phyloP scores from a whole-genome alignment of 2,888 invertebrate species.

The Habrosyne pyritoides region DNA sequence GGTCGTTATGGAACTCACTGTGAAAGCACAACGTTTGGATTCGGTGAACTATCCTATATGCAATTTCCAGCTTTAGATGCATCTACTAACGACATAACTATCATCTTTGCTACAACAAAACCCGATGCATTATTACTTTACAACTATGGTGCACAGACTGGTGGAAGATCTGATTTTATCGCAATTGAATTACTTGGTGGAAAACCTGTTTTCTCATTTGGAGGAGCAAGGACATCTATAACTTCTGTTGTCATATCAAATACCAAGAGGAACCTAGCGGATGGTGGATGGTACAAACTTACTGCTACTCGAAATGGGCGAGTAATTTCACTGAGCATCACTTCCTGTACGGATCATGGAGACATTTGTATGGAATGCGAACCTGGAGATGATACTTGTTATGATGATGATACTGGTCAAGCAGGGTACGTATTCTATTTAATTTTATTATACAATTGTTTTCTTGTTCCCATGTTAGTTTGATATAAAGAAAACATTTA shows the following conservation, averaged over 20 bases:
- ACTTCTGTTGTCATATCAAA: slow-evolving; percentile 89
- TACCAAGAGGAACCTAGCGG: slow-evolving; percentile 86
- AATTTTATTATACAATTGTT: background rate
- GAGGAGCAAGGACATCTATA: slow-evolving; percentile 94
- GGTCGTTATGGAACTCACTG: slow-evolving; percentile 96
- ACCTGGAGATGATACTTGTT: slow-evolving; percentile 92
- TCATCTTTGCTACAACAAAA: slow-evolving; percentile 95
- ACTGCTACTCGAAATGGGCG: slow-evolving; percentile 95
- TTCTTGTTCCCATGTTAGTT: too few relatives aligned
- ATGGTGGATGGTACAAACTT: slow-evolving; percentile 96
- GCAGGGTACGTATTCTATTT: slow-evolving; percentile 88
- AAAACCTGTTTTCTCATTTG: slow-evolving; percentile 94
- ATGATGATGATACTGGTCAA: slow-evolving; percentile 93
- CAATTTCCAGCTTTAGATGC: slow-evolving; percentile 93
- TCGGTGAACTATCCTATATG: slow-evolving; percentile 95
- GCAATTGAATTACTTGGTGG: slow-evolving; percentile 95
- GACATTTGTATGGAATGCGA: slow-evolving; percentile 93
- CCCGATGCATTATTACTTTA: slow-evolving; percentile 94
- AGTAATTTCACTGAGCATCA: slow-evolving; percentile 92
- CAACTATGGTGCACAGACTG: slow-evolving; percentile 94
- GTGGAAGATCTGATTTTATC: slow-evolving; percentile 95
- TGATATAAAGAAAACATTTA: background rate
- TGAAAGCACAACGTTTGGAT: slow-evolving; percentile 95
- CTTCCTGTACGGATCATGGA: slow-evolving; percentile 92
- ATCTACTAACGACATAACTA: slow-evolving; percentile 94